Percentiles rank a stretch among this genome's conserved stretches.
phyloP scores from a whole-genome alignment of 2,888 invertebrate species.

The Leistus spinibarbis region DNA sequence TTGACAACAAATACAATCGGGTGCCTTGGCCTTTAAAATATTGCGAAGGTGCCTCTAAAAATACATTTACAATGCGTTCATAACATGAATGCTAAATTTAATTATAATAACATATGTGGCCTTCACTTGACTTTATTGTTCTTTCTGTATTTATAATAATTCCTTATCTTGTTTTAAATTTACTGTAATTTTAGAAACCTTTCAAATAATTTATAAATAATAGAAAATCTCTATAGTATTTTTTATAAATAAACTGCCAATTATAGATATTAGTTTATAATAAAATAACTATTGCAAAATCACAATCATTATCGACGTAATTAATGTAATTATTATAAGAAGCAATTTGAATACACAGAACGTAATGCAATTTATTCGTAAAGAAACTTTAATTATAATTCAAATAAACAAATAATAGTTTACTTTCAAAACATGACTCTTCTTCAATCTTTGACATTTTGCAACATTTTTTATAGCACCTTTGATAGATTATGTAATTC shows the following conservation, averaged over 20 bases:
- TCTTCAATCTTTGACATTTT: not conserved
- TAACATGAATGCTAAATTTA: not conserved
- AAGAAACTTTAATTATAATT: not conserved
- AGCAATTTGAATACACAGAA: not conserved
- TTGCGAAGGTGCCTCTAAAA: not conserved
- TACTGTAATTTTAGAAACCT: no score
- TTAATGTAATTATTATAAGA: not conserved
- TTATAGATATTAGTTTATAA: not conserved
- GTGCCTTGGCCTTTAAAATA: not conserved
- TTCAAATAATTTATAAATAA: no score
- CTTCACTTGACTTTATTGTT: no score
- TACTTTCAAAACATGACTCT: not conserved
- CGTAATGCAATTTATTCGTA: not conserved
- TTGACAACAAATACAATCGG: not conserved
- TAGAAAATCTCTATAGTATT: not conserved
- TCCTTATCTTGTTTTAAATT: no score
- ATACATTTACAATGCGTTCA: not conserved
- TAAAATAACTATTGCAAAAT: not conserved
- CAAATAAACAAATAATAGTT: not conserved
- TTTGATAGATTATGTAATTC: not conserved
- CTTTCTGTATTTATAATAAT: no score
- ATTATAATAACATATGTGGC: no score
- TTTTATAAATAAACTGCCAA: not conserved
- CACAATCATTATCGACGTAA: not conserved
- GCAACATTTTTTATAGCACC: not conserved